Percentiles rank a stretch among this genome's conserved stretches.
phyloP scores from a whole-genome alignment of 1,140 invertebrate genomes.

The Ridgeia piscesae region DNA sequence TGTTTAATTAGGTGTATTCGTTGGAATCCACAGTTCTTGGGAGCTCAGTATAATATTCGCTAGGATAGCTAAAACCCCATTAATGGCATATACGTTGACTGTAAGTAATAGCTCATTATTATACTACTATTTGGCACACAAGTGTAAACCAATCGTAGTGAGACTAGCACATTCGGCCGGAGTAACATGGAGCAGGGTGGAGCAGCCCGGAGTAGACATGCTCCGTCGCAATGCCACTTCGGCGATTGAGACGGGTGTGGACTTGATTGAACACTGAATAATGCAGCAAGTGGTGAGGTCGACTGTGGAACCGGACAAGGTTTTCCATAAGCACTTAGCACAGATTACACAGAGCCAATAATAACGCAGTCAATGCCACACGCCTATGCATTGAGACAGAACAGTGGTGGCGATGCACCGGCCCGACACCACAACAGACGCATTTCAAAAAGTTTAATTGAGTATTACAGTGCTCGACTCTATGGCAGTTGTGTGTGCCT shows the following conservation, averaged over 20 bases:
- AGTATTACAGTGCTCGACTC: not conserved
- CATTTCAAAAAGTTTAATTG: slow-evolving; percentile 1
- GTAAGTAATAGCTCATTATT: too few species aligned
- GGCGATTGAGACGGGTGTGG: not conserved
- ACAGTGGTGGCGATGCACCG: too few species aligned
- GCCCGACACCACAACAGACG: not conserved
- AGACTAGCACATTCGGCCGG: not conserved
- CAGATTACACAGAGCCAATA: not conserved
- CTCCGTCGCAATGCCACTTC: not conserved
- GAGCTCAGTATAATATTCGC: too few species aligned
- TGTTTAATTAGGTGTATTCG: too few species aligned
- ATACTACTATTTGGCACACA: too few species aligned
- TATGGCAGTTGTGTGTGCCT: not conserved
- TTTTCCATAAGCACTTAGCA: not conserved
- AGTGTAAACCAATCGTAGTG: not conserved
- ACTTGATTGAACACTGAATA: not conserved
- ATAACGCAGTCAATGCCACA: not conserved
- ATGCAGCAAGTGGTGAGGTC: not conserved
- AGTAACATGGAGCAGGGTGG: not conserved
- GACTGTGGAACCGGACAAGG: not conserved
- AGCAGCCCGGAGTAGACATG: not conserved
- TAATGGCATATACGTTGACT: too few species aligned
- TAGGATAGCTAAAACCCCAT: too few species aligned
- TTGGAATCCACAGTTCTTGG: too few species aligned
- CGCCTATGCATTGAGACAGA: not conserved